Base-by-base conservation (phyloP, 2,113 vertebrate species). In the Antennarius striatus region DNA sequence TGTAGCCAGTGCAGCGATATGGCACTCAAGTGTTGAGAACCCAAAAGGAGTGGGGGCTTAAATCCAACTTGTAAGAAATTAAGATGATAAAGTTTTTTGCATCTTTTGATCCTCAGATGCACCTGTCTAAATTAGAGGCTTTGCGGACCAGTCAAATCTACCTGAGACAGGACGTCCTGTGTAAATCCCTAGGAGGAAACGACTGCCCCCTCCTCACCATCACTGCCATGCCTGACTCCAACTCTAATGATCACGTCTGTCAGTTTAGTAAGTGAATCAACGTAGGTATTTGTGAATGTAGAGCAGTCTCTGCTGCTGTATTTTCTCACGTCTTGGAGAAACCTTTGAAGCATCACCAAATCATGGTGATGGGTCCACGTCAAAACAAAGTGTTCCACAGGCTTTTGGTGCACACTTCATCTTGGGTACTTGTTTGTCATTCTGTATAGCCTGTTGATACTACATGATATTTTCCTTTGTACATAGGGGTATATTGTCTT, bases 191-290 rank as follows among this genome's bases (percentile, higher is more conserved):
- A 48, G 94, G 94, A 59, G 97, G 98, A 73, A 99, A 99, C 81
- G 86, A 80, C 82, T 99, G 98, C 85, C 97, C 96, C 0, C 86
- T 99, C 81, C 90, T 99, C 77, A 99, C 98, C 71, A 97, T 99
- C 90, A 99, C 96, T 61, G 97, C 98, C 58, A 95, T 97, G 95
- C 98, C 98, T 0, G 95, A 98, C 82, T 96, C 96, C 49, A 94
- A 90, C 86, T 94, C 94, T 81, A 94, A 90, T 46, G 95, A 98
- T 79, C 94, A 97, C 79, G 89, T 98, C 88, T 96, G 93, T 92
- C 96, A 97, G 63, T 98, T 99, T 82, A 94, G 98, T 99, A 92
- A 94, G 97, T 95, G 30, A 55, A 56, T 14, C 39, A 22, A 5
- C 51, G 4, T 2, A 10, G 4, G 30, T 57, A 16, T 62, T 4